Evolutionary conservation across 2,113 vertebrate species (phyloP), one percentile per base, ranked within the genome.

Genomic region (Lates calcarifer): DNA sequence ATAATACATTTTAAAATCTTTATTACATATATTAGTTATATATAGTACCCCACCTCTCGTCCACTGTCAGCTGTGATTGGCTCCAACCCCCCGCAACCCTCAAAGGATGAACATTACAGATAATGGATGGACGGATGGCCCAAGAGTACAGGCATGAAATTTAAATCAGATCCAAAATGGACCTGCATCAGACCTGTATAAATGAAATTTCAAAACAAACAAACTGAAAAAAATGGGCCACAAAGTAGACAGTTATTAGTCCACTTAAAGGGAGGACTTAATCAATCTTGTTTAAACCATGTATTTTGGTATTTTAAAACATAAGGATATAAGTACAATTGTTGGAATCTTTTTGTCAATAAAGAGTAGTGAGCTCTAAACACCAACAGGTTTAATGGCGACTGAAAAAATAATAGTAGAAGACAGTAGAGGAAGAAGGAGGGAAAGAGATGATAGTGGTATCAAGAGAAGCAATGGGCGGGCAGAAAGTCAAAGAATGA

Each of bases 341-440:
- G 35, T 61, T 61, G 26, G 9, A 17, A 61, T 77, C 37, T 47
- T 65, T 58, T 77, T 66, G n/a, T 35, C 8, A 47, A 15, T 20
- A 9, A 37, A 20, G n/a, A 64, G 41, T 6, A 22, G 20, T 43
- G 26, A 62, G 29, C 53, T 63, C 15, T 15, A 70, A 62, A 74
- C 47, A 3, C 20, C 13, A 11, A 26, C 3, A 58, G 33, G 41
- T 66, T 71, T 80, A 53, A 33, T 17, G 18, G 28, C 26, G 11
- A 76, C 43, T 24, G 33, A 6, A 24, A 18, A 26, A 57, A 47
- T 55, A 26, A 55, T 37, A 15, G 12, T 9, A 1, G 14, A 31
- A 22, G 53, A 67, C 56, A 39, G 17, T 20, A 5, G 20, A n/a
- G 26, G 33, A 58, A 33, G n/a, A 53, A 37, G 0, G 17, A 57